A percentile compares a stretch with the other conserved stretches of the same genome.
Conservation (phyloP, 2,888 invertebrate species). For the Eupithecia tripunctaria region DNA sequence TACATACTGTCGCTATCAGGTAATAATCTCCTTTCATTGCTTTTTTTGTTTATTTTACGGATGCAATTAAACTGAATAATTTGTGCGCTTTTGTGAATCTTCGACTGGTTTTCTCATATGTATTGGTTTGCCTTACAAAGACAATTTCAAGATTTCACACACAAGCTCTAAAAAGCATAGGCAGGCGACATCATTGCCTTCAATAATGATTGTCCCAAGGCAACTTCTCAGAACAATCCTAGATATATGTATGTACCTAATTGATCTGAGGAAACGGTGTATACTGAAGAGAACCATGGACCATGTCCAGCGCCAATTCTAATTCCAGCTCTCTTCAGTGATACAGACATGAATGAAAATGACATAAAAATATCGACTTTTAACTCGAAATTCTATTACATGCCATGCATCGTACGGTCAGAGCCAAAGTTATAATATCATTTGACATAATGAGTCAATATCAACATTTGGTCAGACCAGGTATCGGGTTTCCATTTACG, state of each 20-base stretch:
- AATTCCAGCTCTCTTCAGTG: too few relatives aligned
- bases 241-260: too few relatives aligned
- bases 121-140: neutral
- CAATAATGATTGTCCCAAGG: neutral
- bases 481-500: conserved; percentile 56
- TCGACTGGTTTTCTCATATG: neutral
- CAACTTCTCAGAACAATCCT: neutral
- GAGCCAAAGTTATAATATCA: conserved; percentile 34
- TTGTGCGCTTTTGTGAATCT: neutral
- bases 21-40: neutral
- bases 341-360: neutral
- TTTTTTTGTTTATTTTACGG: neutral
- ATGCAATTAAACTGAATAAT: neutral
- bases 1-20: neutral
- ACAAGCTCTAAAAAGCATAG: too few relatives aligned
- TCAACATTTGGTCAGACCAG: conserved; percentile 53
- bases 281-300: neutral
- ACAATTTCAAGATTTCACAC: neutral
- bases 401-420: conserved; percentile 14
- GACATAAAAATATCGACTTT: neutral
- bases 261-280: neutral
- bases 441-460: conserved; percentile 57
- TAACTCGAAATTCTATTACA: conserved; percentile 8
- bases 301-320: too few relatives aligned
- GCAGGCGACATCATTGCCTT: neutral